A percentile compares a stretch with the other conserved stretches of the same genome.
Conservation (phyloP, 2,888 invertebrate species). For the Diadromus collaris region DNA sequence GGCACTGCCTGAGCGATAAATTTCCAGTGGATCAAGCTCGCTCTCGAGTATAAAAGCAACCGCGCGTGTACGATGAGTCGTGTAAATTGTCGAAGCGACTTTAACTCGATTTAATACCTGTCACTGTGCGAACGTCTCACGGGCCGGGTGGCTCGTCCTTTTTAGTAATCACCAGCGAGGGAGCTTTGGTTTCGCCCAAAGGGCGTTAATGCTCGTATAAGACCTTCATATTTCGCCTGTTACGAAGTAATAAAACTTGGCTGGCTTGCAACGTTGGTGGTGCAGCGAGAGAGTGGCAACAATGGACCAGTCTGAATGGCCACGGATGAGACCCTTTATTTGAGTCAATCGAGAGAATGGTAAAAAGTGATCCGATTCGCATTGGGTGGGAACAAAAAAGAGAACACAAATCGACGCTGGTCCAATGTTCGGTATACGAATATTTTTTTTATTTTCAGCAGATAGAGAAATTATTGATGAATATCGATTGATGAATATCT, state of each 20-base stretch:
- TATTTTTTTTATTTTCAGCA: too few species aligned
- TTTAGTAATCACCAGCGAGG: background rate
- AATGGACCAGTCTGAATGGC: too few species aligned
- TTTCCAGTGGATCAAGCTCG: conserved; percentile 50
- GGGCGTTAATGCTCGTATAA: conserved; percentile 55
- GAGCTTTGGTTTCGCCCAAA: conserved; percentile 35
- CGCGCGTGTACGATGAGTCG: background rate
- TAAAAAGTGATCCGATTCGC: too few species aligned
- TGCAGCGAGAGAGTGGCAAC: background rate
- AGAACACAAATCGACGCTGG: too few species aligned
- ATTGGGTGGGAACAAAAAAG: too few species aligned
- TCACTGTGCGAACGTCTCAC: conserved; percentile 31
- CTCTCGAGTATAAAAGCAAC: conserved; percentile 23
- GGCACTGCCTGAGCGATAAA: conserved; percentile 42
- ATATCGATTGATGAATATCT: too few species aligned
- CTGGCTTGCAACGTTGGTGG: conserved; percentile 17
- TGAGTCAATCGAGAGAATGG: too few species aligned
- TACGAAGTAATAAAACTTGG: conserved; percentile 52
- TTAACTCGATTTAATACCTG: conserved; percentile 48
- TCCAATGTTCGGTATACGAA: too few species aligned
- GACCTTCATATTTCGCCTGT: conserved; percentile 47
- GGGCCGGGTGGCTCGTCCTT: too few species aligned
- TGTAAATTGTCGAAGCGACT: conserved; percentile 31
- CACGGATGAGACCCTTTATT: too few species aligned
- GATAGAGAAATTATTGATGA: too few species aligned